Conservation (phyloP, 2,113 vertebrate genomes). For the Notothenia coriiceps region DNA sequence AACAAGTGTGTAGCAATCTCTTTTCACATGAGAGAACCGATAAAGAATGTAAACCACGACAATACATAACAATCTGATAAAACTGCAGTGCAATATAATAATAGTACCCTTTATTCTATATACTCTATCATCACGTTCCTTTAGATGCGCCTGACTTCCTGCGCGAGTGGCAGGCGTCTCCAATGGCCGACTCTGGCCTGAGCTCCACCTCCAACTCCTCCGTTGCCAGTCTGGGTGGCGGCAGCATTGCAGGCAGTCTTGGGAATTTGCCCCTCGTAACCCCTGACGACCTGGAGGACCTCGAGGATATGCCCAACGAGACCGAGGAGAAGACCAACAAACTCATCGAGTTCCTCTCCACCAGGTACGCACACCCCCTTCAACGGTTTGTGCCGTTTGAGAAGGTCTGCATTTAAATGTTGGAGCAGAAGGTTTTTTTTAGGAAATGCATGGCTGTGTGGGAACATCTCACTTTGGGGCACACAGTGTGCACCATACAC, state of each 20-base stretch:
- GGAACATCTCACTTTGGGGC: background rate
- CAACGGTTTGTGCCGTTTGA: background rate
- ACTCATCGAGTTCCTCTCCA: slow-evolving; percentile 97
- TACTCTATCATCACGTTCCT: background rate
- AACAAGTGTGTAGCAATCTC: background rate
- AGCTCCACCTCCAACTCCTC: slow-evolving; percentile 97
- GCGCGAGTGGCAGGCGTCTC: slow-evolving; percentile 93
- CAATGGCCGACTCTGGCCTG: slow-evolving; percentile 93
- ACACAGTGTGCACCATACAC: background rate
- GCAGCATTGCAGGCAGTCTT: slow-evolving; percentile 88
- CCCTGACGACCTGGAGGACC: slow-evolving; percentile 94
- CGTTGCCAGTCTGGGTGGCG: slow-evolving; percentile 91
- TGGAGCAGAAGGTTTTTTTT: background rate
- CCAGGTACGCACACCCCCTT: slow-evolving; percentile 85
- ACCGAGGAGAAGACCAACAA: slow-evolving; percentile 95
- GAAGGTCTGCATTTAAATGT: background rate
- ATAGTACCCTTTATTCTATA: background rate
- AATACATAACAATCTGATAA: background rate
- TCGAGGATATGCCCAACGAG: slow-evolving; percentile 88
- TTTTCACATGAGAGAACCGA: background rate
- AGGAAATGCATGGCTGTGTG: background rate
- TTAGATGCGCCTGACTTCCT: slow-evolving; percentile 95
- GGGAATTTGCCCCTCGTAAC: slow-evolving; percentile 95
- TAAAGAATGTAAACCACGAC: background rate
- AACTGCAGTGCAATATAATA: background rate